Evolutionary conservation across 2,797 vertebrate species (phyloP).

Genomic region (Sciurus carolinensis): DNA sequence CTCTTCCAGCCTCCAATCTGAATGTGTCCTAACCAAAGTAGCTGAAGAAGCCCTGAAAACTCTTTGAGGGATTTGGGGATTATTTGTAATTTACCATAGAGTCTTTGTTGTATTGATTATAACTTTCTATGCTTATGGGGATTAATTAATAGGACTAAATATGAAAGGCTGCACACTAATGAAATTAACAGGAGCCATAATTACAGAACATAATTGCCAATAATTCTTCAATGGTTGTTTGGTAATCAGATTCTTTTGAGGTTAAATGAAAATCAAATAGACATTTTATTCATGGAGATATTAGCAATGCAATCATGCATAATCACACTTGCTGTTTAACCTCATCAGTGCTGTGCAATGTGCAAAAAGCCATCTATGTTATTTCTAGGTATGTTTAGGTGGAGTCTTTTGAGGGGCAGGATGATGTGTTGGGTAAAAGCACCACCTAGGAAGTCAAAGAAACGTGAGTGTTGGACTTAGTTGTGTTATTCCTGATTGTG

Average conservation of each 20-base stretch:
- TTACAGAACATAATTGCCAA: constrained; percentile 85
- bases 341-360: not conserved
- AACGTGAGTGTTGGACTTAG: not conserved
- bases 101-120: constrained; percentile 81
- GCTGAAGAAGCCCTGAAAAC: constrained; percentile 28
- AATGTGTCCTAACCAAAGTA: constrained; percentile 29
- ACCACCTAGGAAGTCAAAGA: not conserved
- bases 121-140: constrained; percentile 74
- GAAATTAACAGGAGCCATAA: constrained; percentile 81
- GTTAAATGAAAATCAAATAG: constrained; percentile 82
- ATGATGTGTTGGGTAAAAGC: not conserved
- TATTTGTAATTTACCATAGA: constrained; percentile 79
- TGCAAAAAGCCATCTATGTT: not conserved
- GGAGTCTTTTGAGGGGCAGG: not conserved
- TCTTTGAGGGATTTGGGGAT: constrained; percentile 71
- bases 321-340: constrained; percentile 29
- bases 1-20: constrained; percentile 22
- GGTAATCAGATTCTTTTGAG: constrained; percentile 79
- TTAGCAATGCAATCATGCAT: not conserved
- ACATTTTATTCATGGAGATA: constrained; percentile 76
- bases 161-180: constrained; percentile 83
- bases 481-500: not conserved
- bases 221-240: constrained; percentile 84
- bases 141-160: constrained; percentile 85
- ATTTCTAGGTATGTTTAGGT: not conserved